Evolutionary conservation across 2,888 invertebrate species (phyloP).

Genomic region (Pristionchus entomophagus): DNA sequence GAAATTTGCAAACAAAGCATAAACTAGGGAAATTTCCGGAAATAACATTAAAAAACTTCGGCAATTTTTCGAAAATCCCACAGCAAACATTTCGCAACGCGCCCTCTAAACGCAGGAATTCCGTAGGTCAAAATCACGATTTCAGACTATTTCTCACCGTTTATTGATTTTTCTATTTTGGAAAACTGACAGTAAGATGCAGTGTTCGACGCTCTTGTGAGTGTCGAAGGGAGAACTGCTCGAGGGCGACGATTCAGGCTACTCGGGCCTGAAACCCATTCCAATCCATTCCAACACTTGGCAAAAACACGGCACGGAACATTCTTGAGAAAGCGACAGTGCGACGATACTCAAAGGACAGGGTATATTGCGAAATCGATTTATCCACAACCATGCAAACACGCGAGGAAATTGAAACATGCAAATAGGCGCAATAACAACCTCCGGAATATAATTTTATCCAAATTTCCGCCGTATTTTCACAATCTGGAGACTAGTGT

Average conservation of each 20-base stretch:
- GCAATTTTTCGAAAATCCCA: not conserved
- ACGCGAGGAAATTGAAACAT: not conserved
- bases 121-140: not conserved
- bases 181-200: not conserved
- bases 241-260: not conserved
- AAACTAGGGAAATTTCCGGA: not conserved
- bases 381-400: slow-evolving; percentile 8
- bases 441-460: not conserved
- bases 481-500: not conserved
- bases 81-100: not conserved
- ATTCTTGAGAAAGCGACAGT: not conserved
- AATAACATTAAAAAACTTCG: not conserved
- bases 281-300: not conserved
- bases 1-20: not conserved
- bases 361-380: not conserved
- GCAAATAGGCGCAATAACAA: not conserved
- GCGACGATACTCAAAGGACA: not conserved
- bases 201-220: slow-evolving; percentile 30
- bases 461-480: not conserved
- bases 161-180: not conserved
- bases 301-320: not conserved
- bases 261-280: not conserved
- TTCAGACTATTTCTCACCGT: not conserved
- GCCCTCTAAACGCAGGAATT: not conserved
- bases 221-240: slow-evolving; percentile 13